These are phyloP conservation scores for Drosophila mulleri DNA, from an alignment of 2,888 invertebrate species.

Conservation along the genomic window DNA sequence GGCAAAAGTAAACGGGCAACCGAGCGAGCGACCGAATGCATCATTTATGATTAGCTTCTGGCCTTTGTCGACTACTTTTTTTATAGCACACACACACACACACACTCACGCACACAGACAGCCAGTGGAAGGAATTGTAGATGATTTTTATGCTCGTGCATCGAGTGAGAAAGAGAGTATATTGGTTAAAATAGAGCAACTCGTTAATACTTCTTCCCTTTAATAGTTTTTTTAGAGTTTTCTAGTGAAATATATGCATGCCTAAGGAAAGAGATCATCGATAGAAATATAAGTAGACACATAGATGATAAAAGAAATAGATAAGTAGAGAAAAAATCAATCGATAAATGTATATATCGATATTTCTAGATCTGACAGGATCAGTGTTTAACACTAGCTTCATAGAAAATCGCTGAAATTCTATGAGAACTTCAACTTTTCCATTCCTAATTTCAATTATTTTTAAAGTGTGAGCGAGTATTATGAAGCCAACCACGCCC, in stretches of 20 bases:
- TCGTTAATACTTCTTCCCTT: background rate
- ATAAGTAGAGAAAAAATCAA: too few species aligned
- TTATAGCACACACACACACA: constrained; percentile 10
- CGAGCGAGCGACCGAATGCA: constrained; percentile 30
- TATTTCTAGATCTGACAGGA: too few species aligned
- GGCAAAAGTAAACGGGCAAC: constrained; percentile 2
- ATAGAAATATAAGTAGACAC: too few species aligned
- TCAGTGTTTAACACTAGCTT: too few species aligned
- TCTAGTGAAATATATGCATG: too few species aligned
- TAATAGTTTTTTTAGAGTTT: background rate
- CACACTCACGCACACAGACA: background rate
- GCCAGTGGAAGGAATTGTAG: constrained; percentile 20
- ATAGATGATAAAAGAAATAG: background rate
- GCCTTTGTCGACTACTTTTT: constrained; percentile 21
- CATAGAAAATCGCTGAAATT: too few species aligned
- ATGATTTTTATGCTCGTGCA: constrained; percentile 19
- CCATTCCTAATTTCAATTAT: too few species aligned
- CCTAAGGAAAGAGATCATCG: too few species aligned
- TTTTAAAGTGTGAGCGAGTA: background rate
- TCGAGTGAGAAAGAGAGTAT: background rate
- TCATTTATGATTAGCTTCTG: constrained; percentile 53
- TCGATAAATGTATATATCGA: too few species aligned
- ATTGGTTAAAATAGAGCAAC: background rate
- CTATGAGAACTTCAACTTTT: too few species aligned
- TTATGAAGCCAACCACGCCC: background rate